Conservation (phyloP, 2,888 invertebrate species). For the Blomia tropicalis region DNA sequence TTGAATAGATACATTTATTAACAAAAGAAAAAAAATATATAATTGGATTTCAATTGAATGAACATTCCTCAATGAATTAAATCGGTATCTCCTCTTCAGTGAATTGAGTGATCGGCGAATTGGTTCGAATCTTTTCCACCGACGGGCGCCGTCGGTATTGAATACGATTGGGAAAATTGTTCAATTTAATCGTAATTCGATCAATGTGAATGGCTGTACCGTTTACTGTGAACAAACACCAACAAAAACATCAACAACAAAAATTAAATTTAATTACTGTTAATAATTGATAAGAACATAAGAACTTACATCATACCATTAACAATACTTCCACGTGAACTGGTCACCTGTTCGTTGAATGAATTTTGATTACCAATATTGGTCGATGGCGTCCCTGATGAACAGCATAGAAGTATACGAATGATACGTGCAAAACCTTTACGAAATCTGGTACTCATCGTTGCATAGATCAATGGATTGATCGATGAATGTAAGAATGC, state of each 20-base stretch:
- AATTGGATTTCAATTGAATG: too few species aligned
- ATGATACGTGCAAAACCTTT: slow-evolving; percentile 33
- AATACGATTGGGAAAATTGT: too few species aligned
- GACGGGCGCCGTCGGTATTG: too few species aligned
- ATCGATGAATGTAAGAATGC: slow-evolving; percentile 39
- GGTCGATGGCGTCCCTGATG: neutral
- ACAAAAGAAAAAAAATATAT: too few species aligned
- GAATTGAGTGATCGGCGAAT: neutral
- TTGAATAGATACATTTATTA: too few species aligned
- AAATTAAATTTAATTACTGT: neutral
- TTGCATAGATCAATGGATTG: slow-evolving; percentile 39
- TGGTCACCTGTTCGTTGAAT: neutral
- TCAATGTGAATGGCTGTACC: neutral
- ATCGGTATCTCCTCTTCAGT: too few species aligned
- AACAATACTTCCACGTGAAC: slow-evolving; percentile 3
- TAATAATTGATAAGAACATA: neutral
- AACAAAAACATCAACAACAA: neutral
- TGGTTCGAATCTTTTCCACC: neutral
- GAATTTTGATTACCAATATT: neutral
- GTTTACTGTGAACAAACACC: neutral
- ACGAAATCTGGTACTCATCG: slow-evolving; percentile 39
- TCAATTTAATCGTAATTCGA: neutral
- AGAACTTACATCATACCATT: slow-evolving; percentile 1
- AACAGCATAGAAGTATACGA: slow-evolving; percentile 21
- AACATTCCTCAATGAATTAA: too few species aligned